These are phyloP conservation scores for Corythornis madagascariensis DNA, from an alignment of 2,113 vertebrate species.

Conservation along the genomic window DNA sequence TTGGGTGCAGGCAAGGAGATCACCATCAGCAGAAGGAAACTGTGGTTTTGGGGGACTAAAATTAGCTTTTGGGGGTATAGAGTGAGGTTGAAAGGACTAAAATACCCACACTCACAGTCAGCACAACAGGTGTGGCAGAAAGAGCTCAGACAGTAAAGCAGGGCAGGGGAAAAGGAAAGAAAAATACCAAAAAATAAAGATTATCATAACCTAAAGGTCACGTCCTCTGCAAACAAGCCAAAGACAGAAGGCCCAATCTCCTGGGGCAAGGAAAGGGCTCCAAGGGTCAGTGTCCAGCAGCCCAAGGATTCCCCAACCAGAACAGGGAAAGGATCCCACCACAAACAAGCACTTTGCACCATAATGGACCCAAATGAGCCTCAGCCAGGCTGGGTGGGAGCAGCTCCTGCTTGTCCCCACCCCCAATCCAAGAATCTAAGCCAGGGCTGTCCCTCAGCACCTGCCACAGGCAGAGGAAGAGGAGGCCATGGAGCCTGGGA, in stretches of 20 bases:
- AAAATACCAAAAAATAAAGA: background rate
- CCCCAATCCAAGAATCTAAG: background rate
- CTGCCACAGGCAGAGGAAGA: background rate
- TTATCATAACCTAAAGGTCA: background rate
- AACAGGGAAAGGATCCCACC: background rate
- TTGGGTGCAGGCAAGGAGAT: background rate
- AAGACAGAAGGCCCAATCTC: background rate
- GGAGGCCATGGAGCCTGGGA: background rate
- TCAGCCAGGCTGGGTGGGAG: background rate
- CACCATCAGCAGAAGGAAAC: background rate
- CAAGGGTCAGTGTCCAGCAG: background rate
- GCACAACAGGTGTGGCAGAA: background rate
- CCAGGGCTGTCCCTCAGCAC: background rate
- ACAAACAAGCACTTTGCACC: rapidly evolving
- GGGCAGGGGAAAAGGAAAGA: background rate
- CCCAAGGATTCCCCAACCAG: background rate
- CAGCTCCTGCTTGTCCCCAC: background rate
- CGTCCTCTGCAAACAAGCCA: background rate
- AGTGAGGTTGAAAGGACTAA: background rate
- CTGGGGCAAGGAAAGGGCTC: background rate
- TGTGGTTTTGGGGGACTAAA: background rate
- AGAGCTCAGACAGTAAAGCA: background rate
- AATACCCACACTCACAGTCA: background rate
- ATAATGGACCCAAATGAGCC: rapidly evolving
- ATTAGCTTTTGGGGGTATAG: background rate